Base-by-base conservation (phyloP, 2,888 invertebrate species). In the Andrena flavipes region DNA sequence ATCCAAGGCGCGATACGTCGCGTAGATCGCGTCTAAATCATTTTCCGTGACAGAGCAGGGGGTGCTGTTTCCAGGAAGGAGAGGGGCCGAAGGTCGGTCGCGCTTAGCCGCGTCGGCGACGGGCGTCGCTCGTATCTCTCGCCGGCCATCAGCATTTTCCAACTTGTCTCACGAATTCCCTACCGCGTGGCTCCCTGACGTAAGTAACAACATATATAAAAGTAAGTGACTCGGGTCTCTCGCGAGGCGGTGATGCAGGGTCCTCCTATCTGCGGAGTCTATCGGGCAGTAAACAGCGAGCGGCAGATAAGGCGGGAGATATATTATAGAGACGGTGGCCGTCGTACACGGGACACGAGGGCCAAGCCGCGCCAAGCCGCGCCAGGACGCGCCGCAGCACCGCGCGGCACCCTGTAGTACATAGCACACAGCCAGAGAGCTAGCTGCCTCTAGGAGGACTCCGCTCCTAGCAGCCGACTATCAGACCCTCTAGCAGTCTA, bases 241-340 rank as follows among this genome's bases (percentile, higher is more conserved):
- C 90, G 90, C 88, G 90, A 87, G 92, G 90, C 89, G 90, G 90
- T 91, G 91, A 91, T 90, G 90, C 91, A 91, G 91, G 87, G 90
- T 89, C 88, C 90, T 86, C 87, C 92, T 93, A 94, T 94, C 94
- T 92, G 91, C 87, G 87, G 91, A 93, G 93, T 93, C 93, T 93
- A 94, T 94, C 94, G 93, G 93, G 92, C 93, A 93, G 93, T 93
- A 93, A 94, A 93, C 93, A 93, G 92, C 92, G 90, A 92, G 92
- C 93, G 92, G 92, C 93, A 93, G 93, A 94, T 94, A 94, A 94
- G 93, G 90, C 91, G 84, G 88, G 89, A 93, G 92, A 93, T 93
- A 93, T 93, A 93, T 93, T 93, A 92, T 92, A 90, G 91, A 92
- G 92, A 90, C 87, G 90, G 89, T 88, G 86, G 88, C 85, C 91